Evolutionary conservation across 1,140 invertebrate species (phyloP).

Genomic region (Hyphantria cunea): DNA sequence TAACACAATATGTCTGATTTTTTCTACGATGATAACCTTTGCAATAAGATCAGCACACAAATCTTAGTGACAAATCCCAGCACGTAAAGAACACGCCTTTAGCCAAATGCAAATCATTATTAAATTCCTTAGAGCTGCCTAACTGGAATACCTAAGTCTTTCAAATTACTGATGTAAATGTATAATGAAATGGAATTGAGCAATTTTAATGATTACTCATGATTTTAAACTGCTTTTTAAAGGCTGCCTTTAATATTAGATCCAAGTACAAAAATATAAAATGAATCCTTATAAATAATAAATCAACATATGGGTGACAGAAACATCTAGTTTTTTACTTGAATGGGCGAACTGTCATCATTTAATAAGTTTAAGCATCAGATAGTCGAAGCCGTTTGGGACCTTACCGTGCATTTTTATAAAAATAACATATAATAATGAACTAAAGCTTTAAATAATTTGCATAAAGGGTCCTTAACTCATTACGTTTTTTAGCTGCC

Average conservation of each 20-base stretch:
- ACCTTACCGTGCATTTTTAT: conserved; percentile 3
- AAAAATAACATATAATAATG: conserved; percentile 16
- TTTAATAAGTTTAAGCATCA: too few relatives aligned
- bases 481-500: conserved; percentile 3
- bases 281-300: conserved; percentile 20
- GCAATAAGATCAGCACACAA: too few relatives aligned
- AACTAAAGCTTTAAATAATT: conserved; percentile 24
- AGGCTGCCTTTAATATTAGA: background rate
- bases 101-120: too few relatives aligned
- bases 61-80: too few relatives aligned
- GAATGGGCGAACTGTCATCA: too few relatives aligned
- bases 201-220: conserved; percentile 22
- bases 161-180: conserved; percentile 8
- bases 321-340: background rate
- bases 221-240: conserved; percentile 22
- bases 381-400: too few relatives aligned
- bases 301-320: conserved; percentile 4
- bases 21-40: too few relatives aligned
- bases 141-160: too few relatives aligned
- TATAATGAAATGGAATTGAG: conserved; percentile 27
- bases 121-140: too few relatives aligned
- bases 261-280: conserved; percentile 23
- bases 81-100: too few relatives aligned
- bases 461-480: conserved; percentile 19
- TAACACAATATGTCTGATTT: too few relatives aligned